phyloP scores from a whole-genome alignment of 2,888 invertebrate genomes.

The Diaperis boleti region DNA sequence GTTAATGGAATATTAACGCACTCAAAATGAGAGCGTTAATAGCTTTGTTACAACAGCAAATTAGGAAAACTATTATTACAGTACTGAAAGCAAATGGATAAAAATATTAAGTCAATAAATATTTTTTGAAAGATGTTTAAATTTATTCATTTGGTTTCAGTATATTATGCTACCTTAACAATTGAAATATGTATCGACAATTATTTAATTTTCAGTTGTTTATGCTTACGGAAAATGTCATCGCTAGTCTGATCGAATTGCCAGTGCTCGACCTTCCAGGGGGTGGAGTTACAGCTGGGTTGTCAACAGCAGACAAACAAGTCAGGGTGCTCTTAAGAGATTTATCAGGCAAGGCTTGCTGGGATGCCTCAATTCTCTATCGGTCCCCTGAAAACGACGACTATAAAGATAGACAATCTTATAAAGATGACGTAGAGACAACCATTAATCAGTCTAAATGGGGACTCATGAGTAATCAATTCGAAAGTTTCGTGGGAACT shows the following conservation, averaged over 20 bases:
- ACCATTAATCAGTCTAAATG: slow-evolving; percentile 44
- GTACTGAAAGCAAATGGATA: no score
- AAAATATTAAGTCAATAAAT: no score
- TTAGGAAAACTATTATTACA: no score
- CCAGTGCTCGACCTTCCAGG: slow-evolving; percentile 86
- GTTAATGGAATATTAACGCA: no score
- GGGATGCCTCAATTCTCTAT: slow-evolving; percentile 95
- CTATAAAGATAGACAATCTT: slow-evolving; percentile 2
- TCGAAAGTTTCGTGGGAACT: slow-evolving; percentile 59
- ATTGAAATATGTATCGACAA: no score
- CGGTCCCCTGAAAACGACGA: slow-evolving; percentile 73
- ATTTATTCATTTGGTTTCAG: no score
- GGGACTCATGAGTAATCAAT: slow-evolving; percentile 56
- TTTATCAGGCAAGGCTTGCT: slow-evolving; percentile 93
- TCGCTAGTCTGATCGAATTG: slow-evolving; percentile 90
- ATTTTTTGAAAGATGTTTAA: no score
- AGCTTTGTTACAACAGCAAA: no score
- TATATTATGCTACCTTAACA: no score
- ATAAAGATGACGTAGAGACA: slow-evolving; percentile 27
- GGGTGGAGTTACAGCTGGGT: slow-evolving; percentile 80
- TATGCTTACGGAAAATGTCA: slow-evolving; percentile 84
- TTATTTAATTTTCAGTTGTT: slow-evolving; percentile 75
- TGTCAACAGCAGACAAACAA: slow-evolving; percentile 84
- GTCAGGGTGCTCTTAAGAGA: slow-evolving; percentile 87
- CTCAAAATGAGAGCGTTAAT: no score